phyloP scores from a whole-genome alignment of 2,113 vertebrate genomes.

The Caloenas nicobarica region DNA sequence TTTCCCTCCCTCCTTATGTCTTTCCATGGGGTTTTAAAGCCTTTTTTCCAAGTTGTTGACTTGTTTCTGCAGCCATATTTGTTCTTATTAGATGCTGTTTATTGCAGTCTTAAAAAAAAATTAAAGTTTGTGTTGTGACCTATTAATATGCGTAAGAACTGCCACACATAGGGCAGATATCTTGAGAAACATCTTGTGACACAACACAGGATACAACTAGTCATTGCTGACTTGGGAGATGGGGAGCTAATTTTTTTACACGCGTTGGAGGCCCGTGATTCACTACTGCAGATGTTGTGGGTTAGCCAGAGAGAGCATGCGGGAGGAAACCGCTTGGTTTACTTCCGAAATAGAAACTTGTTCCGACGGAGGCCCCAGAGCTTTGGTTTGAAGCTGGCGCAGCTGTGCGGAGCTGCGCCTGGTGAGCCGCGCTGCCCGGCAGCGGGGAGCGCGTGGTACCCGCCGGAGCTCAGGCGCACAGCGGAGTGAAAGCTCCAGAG shows the following conservation, averaged over 20 bases:
- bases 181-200: neutral
- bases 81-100: neutral
- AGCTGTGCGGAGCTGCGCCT: neutral
- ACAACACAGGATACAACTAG: neutral
- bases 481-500: neutral
- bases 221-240: neutral
- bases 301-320: neutral
- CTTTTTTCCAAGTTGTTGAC: neutral
- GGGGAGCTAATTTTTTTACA: neutral
- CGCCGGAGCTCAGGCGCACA: too few relatives aligned
- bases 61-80: neutral
- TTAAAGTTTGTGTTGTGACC: neutral
- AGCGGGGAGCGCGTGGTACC: too few relatives aligned
- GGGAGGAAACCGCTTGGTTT: neutral
- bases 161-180: neutral
- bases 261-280: fast-evolving
- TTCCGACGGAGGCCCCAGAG: neutral
- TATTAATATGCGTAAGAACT: neutral
- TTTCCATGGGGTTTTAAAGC: neutral
- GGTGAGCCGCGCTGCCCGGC: neutral
- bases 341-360: neutral
- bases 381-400: neutral
- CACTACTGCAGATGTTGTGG: neutral
- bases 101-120: neutral
- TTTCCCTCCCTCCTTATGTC: neutral